Conservation (phyloP, 2,797 vertebrate genomes). For the Pogoniulus pusillus region DNA sequence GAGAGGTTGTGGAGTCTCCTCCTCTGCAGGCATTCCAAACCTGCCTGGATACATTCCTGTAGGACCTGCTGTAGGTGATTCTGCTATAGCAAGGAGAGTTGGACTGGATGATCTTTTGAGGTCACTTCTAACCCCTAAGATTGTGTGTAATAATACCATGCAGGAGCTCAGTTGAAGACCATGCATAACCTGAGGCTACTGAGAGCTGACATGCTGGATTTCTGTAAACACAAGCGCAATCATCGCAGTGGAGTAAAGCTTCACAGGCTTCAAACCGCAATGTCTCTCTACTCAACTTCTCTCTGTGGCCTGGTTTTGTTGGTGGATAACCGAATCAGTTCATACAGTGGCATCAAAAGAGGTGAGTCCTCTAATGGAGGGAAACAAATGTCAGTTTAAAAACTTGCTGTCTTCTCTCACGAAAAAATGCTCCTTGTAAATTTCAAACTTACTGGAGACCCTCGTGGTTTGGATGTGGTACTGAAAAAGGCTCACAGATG, state of each 20-base stretch:
- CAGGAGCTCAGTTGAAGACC: slow-evolving; percentile 96
- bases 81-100: no score
- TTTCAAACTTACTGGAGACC: background rate
- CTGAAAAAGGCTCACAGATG: background rate
- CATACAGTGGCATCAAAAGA: slow-evolving; percentile 96
- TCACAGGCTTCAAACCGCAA: slow-evolving; percentile 90
- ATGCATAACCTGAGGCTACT: slow-evolving; percentile 97
- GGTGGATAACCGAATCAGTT: slow-evolving; percentile 96
- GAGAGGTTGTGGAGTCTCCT: no score
- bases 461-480: background rate
- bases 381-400: background rate
- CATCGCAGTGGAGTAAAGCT: slow-evolving; percentile 91
- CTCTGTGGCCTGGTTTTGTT: slow-evolving; percentile 93
- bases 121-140: no score
- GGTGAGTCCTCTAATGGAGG: slow-evolving; percentile 71
- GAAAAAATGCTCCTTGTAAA: background rate
- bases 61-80: no score
- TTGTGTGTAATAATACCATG: background rate
- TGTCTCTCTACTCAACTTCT: slow-evolving; percentile 93
- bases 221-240: slow-evolving; percentile 91
- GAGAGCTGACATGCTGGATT: slow-evolving; percentile 90
- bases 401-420: background rate
- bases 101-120: no score
- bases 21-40: no score
- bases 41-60: no score